Percentiles rank a stretch among this genome's conserved stretches.
Conservation (phyloP, 1,140 invertebrate species). For the Sycobia sp. region DNA sequence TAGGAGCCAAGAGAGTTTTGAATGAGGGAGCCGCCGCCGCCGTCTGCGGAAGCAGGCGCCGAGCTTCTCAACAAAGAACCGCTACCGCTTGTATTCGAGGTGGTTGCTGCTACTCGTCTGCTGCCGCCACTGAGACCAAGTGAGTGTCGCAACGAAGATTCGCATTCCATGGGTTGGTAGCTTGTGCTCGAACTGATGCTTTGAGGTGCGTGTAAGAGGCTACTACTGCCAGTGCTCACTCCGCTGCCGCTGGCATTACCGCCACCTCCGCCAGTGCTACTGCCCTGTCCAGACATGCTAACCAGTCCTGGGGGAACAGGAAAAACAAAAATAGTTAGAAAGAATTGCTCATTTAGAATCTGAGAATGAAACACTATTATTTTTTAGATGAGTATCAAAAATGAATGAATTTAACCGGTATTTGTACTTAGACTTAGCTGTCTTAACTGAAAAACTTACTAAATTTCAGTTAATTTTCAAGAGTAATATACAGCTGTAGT, state of each 20-base stretch:
- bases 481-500: too few species aligned
- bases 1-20: conserved; percentile 55
- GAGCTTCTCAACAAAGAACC: conserved; percentile 33
- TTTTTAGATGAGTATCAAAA: too few species aligned
- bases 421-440: too few species aligned
- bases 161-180: conserved; percentile 63
- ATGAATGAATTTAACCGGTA: too few species aligned
- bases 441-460: too few species aligned
- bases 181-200: conserved; percentile 47
- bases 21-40: conserved; percentile 38
- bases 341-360: too few species aligned
- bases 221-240: conserved; percentile 47
- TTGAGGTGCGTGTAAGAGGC: conserved; percentile 39
- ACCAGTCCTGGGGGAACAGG: conserved; percentile 58
- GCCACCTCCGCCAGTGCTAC: conserved; percentile 48
- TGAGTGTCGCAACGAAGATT: conserved; percentile 58
- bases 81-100: conserved; percentile 40
- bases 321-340: conserved; percentile 13
- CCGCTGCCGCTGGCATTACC: conserved; percentile 45
- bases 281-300: conserved; percentile 61
- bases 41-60: conserved; percentile 50
- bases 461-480: too few species aligned
- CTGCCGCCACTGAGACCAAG: conserved; percentile 38
- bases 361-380: too few species aligned
- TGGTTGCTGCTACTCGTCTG: conserved; percentile 49